Percentiles rank a stretch among this genome's conserved stretches.
phyloP scores from a whole-genome alignment of 2,888 invertebrate genomes.

The Minunthozetes semirufus region DNA sequence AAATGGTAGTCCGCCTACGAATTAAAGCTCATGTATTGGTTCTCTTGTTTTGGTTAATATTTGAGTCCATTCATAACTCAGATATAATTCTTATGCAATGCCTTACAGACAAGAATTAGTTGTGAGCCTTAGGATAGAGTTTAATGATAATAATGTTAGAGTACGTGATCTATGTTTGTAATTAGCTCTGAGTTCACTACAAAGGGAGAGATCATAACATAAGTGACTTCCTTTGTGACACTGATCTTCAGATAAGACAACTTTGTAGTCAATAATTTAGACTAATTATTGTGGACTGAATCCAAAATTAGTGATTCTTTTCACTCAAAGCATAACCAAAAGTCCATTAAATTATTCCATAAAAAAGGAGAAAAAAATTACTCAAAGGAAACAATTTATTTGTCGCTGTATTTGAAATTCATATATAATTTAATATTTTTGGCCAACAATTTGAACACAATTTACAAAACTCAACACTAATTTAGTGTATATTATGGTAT shows the following conservation, averaged over 20 bases:
- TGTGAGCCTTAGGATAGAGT: constrained; percentile 1
- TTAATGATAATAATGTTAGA: not conserved
- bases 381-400: not conserved
- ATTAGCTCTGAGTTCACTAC: not conserved
- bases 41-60: not conserved
- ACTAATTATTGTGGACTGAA: constrained; percentile 4
- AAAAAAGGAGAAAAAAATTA: not conserved
- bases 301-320: not conserved
- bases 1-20: too few relatives aligned
- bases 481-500: too few relatives aligned
- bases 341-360: not conserved
- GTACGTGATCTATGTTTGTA: constrained; percentile 23
- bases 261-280: constrained; percentile 1
- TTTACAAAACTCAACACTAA: not conserved
- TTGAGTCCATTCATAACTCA: not conserved
- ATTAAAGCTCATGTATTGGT: not conserved
- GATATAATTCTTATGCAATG: not conserved
- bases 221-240: constrained; percentile 20
- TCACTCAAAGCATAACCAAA: not conserved
- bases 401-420: not conserved
- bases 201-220: not conserved
- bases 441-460: not conserved
- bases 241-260: constrained; percentile 6
- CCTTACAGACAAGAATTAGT: not conserved
- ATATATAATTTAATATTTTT: not conserved